Conservation (phyloP, 2,888 invertebrate species). For the Amphipoea lucens region DNA sequence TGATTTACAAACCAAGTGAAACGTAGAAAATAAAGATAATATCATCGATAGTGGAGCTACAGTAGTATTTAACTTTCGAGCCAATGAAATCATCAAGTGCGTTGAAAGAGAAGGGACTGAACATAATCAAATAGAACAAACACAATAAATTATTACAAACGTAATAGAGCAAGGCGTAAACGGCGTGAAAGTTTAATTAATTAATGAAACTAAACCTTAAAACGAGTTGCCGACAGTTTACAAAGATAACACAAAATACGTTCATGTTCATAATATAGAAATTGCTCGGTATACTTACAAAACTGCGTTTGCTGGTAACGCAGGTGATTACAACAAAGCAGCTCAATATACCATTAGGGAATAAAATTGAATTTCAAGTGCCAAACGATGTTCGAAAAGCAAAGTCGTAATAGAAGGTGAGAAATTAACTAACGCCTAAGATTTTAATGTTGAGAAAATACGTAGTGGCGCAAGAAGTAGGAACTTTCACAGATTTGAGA, state of each 20-base stretch:
- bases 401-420: slow-evolving; percentile 56
- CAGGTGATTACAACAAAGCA: slow-evolving; percentile 34
- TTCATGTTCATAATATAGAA: slow-evolving; percentile 63
- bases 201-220: slow-evolving; percentile 72
- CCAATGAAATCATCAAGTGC: slow-evolving; percentile 62
- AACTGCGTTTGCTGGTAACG: slow-evolving; percentile 38
- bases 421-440: slow-evolving; percentile 71
- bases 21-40: slow-evolving; percentile 60
- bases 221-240: slow-evolving; percentile 67
- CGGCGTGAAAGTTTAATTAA: slow-evolving; percentile 77
- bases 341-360: slow-evolving; percentile 31
- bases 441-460: slow-evolving; percentile 74
- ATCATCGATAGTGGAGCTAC: slow-evolving; percentile 35
- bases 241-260: slow-evolving; percentile 68
- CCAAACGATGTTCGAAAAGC: slow-evolving; percentile 53
- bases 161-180: slow-evolving; percentile 70
- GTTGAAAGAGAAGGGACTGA: slow-evolving; percentile 55
- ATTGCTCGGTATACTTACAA: slow-evolving; percentile 54
- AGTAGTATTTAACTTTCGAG: slow-evolving; percentile 54
- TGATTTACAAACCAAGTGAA: slow-evolving; percentile 53
- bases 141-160: slow-evolving; percentile 67
- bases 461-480: slow-evolving; percentile 63
- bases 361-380: slow-evolving; percentile 61
- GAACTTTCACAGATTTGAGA: slow-evolving; percentile 77
- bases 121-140: slow-evolving; percentile 64